These are phyloP conservation scores for Pocillopora meandrina DNA, from an alignment of 92 coral and sea anemone species.

Conservation along the genomic window DNA sequence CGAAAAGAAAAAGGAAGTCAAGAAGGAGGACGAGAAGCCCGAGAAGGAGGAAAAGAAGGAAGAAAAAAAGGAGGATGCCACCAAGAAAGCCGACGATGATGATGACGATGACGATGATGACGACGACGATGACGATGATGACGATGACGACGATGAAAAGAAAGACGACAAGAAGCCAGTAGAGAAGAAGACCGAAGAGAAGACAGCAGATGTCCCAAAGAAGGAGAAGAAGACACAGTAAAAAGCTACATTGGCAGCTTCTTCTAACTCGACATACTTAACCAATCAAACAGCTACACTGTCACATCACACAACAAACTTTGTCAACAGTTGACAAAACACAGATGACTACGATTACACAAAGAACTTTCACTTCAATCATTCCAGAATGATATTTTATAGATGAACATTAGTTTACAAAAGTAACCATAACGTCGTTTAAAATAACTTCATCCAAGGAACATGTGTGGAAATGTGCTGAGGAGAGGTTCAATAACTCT, in stretches of 20 bases:
- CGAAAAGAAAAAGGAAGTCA: conserved; percentile 26
- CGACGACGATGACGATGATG: conserved; percentile 52
- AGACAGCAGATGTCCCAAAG: conserved; percentile 28
- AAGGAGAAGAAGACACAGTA: conserved; percentile 41
- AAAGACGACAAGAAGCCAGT: conserved; percentile 33
- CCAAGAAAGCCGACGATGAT: conserved; percentile 48
- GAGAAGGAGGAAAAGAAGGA: conserved; percentile 2
- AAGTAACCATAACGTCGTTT: background rate
- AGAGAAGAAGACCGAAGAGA: conserved; percentile 24
- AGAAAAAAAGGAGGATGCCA: conserved; percentile 42
- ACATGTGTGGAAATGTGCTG: background rate
- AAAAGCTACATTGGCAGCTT: conserved; percentile 15
- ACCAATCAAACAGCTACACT: background rate
- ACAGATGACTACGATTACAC: background rate
- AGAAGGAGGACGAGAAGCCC: conserved; percentile 20
- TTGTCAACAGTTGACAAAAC: conserved; percentile 2
- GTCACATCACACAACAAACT: background rate
- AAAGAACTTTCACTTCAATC: conserved; percentile 15
- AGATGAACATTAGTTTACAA: conserved; percentile 6
- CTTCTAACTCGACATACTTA: conserved; percentile 13
- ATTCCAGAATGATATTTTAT: conserved; percentile 9
- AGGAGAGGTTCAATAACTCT: background rate
- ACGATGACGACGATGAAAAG: conserved; percentile 33
- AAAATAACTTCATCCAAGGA: conserved; percentile 9
- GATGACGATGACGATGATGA: conserved; percentile 61